Evolutionary conservation across 2,113 vertebrate species (phyloP).

Genomic region (Platycercus adscitus): DNA sequence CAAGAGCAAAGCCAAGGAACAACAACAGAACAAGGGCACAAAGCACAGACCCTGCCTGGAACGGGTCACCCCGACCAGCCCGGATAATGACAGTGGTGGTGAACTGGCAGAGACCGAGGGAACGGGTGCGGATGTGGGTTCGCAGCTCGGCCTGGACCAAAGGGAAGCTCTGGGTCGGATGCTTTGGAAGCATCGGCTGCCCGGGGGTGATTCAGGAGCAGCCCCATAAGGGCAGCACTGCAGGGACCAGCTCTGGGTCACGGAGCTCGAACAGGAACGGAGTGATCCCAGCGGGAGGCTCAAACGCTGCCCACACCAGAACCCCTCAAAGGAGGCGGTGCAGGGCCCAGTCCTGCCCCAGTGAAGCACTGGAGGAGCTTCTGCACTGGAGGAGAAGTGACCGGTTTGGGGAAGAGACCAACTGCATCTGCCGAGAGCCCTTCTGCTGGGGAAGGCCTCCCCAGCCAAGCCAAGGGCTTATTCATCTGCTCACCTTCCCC

Average conservation of each 20-base stretch:
- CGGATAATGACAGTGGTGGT: neutral
- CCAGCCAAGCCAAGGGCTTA: neutral
- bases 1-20: neutral
- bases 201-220: neutral
- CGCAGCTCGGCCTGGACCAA: neutral
- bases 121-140: neutral
- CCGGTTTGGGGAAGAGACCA: neutral
- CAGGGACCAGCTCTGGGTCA: neutral
- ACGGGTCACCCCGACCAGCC: neutral
- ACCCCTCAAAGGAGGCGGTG: accelerated
- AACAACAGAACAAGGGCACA: neutral
- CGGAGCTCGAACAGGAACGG: neutral
- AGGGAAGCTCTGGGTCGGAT: neutral
- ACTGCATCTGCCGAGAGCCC: neutral
- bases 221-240: neutral
- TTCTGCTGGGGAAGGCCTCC: neutral
- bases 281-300: neutral
- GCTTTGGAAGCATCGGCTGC: neutral
- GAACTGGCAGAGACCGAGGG: neutral
- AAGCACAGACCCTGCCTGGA: accelerated
- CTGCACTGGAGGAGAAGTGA: accelerated
- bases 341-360: neutral
- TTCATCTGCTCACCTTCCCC: neutral
- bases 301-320: neutral
- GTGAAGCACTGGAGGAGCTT: neutral